Base-by-base conservation (phyloP, 2,797 vertebrate genomes). In the Meriones psammophilus region DNA sequence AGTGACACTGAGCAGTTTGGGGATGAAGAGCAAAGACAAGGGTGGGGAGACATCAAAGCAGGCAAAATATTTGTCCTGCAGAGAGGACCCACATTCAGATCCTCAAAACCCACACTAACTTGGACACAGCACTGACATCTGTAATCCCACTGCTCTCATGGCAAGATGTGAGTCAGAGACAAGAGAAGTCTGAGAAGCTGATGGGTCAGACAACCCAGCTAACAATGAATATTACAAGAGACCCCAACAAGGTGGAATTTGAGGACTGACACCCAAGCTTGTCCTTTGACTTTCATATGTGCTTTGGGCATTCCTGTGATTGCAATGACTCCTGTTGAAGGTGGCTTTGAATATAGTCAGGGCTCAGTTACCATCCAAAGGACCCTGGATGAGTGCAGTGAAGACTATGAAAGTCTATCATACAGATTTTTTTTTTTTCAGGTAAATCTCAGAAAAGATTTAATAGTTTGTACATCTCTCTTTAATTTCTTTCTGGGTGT, bases 1-100 rank as follows among this genome's bases (percentile, higher is more conserved):
- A 58, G 66, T 42, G 78, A 94, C 66, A 68, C 68, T n/a, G n/a
- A 87, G 30, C 46, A 56, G 46, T 76, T 86, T 71, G n/a, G 56
- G 13, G 77, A 81, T 36, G 68, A 86, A 93, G 50, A 88, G 42
- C 30, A 36, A 88, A 78, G 36, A 1, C 39, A 68, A 22, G 56
- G 5, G 33, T 2, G 36, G 64, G 73, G 86, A 84, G n/a, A 58
- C 17, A 12, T 14, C 13, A 3, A 71, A 87, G n/a, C 46, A 86
- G 50, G 54, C 39, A 58, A 17, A 6, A 9, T 26, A 79, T 33
- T 86, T 0, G 2, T 68, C 13, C 66, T 30, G 60, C 17, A 36
- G 69, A 36, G 39, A 33, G 42, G 42, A 68, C 28, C 22, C 28
- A 22, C 17, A 7, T 30, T 85, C 42, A 50, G 62, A 85, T 50